A percentile compares a stretch with the other conserved stretches of the same genome.
Evolutionary conservation across 2,888 invertebrate genomes (phyloP).

Genomic region (Drosophila anomelani): DNA sequence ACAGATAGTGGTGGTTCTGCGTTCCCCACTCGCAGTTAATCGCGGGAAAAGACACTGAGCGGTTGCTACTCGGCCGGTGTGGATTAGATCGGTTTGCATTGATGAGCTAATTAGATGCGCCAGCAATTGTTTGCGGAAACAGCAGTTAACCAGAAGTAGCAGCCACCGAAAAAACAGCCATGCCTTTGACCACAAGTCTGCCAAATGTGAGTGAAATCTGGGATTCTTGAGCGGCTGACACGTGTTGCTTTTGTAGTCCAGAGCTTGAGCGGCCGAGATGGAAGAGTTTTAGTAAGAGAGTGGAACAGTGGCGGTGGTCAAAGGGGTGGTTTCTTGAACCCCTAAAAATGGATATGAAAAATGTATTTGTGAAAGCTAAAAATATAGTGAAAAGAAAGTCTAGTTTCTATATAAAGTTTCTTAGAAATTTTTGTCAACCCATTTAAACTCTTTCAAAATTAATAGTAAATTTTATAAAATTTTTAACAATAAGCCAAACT

Average conservation of each 20-base stretch:
- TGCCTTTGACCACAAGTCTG: slow-evolving; percentile 36
- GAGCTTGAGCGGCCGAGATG: slow-evolving; percentile 15
- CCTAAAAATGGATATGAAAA: not conserved
- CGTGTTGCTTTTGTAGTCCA: slow-evolving; percentile 65
- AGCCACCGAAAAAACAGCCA: slow-evolving; percentile 33
- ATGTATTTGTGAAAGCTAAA: not conserved
- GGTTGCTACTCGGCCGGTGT: slow-evolving; percentile 34
- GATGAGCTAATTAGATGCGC: slow-evolving; percentile 59
- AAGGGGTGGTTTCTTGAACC: not conserved
- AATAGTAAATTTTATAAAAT: not conserved
- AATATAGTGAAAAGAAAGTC: not conserved
- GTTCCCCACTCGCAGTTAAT: slow-evolving; percentile 27
- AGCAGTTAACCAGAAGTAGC: slow-evolving; percentile 24
- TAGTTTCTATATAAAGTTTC: not conserved
- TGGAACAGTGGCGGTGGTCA: slow-evolving; percentile 1
- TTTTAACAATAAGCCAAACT: not conserved
- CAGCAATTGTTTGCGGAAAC: slow-evolving; percentile 22
- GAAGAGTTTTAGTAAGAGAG: slow-evolving; percentile 6
- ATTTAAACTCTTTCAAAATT: not conserved
- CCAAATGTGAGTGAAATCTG: slow-evolving; percentile 36
- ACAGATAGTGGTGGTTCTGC: slow-evolving; percentile 7
- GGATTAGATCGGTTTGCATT: slow-evolving; percentile 45
- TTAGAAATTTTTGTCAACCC: no score
- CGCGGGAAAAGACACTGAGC: slow-evolving; percentile 15
- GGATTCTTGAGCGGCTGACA: slow-evolving; percentile 51